These are phyloP conservation scores for Pteronotus mesoamericanus DNA, from an alignment of 2,797 vertebrate genomes.

Conservation along the genomic window DNA sequence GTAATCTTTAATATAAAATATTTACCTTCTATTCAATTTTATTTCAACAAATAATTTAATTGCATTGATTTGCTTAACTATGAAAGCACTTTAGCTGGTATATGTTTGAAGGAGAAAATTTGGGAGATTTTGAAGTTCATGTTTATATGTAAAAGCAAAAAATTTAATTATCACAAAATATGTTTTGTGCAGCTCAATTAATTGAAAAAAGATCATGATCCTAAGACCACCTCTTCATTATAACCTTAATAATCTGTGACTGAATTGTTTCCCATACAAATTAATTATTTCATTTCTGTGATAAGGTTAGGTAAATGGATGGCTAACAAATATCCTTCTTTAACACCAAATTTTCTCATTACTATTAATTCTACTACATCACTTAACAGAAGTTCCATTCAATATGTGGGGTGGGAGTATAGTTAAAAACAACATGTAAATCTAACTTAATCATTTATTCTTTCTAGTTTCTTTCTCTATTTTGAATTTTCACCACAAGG, in stretches of 20 bases:
- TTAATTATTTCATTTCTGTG: conserved; percentile 42
- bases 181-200: not conserved
- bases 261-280: conserved; percentile 40
- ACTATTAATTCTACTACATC: not conserved
- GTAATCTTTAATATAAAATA: not conserved
- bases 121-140: not conserved
- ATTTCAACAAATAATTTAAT: not conserved
- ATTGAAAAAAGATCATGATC: conserved; percentile 6
- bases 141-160: conserved; percentile 2
- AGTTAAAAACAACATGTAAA: not conserved
- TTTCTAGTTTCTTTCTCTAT: not conserved
- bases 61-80: not conserved
- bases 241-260: conserved; percentile 31
- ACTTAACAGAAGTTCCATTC: not conserved
- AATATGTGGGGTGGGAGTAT: not conserved
- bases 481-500: not conserved
- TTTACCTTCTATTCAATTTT: not conserved
- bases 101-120: not conserved
- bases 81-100: not conserved
- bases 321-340: not conserved
- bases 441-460: not conserved
- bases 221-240: not conserved
- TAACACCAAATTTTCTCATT: conserved; percentile 3
- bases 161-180: conserved; percentile 46
- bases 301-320: conserved; percentile 5